phyloP scores from a whole-genome alignment of 2,888 invertebrate genomes.

The Caenorhabditis sinica region DNA sequence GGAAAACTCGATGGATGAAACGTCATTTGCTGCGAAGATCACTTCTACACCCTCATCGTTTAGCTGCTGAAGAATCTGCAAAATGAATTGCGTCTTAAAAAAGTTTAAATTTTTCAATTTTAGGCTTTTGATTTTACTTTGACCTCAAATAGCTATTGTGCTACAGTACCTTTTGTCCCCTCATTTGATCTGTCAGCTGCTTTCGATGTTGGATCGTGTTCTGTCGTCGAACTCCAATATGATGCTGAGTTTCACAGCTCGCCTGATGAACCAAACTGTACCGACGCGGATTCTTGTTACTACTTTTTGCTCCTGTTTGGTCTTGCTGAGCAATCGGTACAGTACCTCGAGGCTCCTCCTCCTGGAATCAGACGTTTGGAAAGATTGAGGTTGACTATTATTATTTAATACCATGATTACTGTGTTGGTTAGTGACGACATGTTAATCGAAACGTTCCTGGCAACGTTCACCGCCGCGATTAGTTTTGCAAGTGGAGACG shows the following conservation, averaged over 20 bases:
- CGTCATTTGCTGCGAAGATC: slow-evolving; percentile 74
- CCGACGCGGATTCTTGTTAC: slow-evolving; percentile 50
- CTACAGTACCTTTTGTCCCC: slow-evolving; percentile 70
- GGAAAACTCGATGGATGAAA: slow-evolving; percentile 69
- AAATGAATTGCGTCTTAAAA: no score
- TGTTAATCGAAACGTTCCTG: slow-evolving; percentile 55
- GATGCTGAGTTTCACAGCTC: slow-evolving; percentile 73
- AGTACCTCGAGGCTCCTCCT: slow-evolving; percentile 4
- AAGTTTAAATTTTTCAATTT: no score
- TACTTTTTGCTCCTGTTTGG: neutral
- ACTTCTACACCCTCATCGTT: slow-evolving; percentile 83
- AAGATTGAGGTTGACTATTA: neutral
- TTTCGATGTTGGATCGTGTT: slow-evolving; percentile 77
- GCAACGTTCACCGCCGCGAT: slow-evolving; percentile 47
- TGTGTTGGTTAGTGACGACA: slow-evolving; percentile 54
- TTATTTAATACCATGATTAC: slow-evolving; percentile 30
- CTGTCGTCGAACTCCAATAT: slow-evolving; percentile 72
- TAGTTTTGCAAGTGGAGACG: slow-evolving; percentile 44
- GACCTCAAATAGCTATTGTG: neutral
- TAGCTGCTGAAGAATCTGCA: slow-evolving; percentile 78
- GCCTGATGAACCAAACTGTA: slow-evolving; percentile 74
- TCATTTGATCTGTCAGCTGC: slow-evolving; percentile 75
- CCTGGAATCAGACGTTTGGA: slow-evolving; percentile 6
- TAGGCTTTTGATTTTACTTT: no score
- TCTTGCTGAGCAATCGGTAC: neutral